Evolutionary conservation across 1,140 invertebrate species (phyloP), one percentile per base, ranked within the genome.

Genomic region (Pachypeltis micranthus): DNA sequence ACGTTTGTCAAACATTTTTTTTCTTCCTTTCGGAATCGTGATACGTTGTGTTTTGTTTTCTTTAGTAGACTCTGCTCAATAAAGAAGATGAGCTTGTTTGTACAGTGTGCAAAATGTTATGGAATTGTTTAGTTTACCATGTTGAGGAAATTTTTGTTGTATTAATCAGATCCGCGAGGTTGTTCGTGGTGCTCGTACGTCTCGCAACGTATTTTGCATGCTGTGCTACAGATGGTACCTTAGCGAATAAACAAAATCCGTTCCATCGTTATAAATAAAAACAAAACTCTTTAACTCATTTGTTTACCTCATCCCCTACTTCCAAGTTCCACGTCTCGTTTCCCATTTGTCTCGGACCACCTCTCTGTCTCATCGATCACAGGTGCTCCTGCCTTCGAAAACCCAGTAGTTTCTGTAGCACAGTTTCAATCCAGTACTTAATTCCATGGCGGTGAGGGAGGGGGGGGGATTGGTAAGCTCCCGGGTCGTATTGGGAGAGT

Each of bases 191-290:
- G 7, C 34, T 10, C n/a, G 34, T 39, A 10, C n/a, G 7, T 61
- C 44, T 61, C 27, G 19, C 26, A n/a, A 61, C 59, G 44, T 23
- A 44, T 39, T 57, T 24, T 54, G 60, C 28, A 1, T 19, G 60
- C n/a, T 39, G 34, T 27, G 47, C 34, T 51, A 3, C 28, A 27
- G 44, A 62, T 31, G 25, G 44, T 62, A 54, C 60, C 26, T 51
- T 51, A 51, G 47, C 12, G 54, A 62, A 62, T 62, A 51, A 62
- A 62, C 28, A n/a, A 62, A 62, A 62, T 62, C 60, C 60, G 60
- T 62, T 62, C 60, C 60, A 62, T 23, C 3, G 27, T 25, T 58
- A 19, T 54, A 58, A 58, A 27, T 24, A 26, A 25, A 24, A 58
- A 58, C n/a, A n/a, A n/a, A n/a, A n/a, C n/a, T n/a, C n/a, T n/a